Conservation (phyloP, 2,797 vertebrate species). For the Gymnothorax reevesii region DNA sequence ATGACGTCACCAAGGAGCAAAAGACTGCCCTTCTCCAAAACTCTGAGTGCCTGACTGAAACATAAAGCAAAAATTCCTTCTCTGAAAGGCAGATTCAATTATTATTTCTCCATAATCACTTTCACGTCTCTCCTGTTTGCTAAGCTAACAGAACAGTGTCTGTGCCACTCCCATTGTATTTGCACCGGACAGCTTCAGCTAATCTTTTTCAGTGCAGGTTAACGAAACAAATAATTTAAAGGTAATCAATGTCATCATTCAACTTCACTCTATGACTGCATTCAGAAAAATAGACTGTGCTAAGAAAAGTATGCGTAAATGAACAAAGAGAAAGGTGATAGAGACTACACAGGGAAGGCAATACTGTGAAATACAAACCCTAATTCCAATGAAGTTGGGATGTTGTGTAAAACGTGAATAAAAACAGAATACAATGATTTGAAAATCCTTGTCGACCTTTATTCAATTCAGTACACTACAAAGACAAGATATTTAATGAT, state of each 20-base stretch:
- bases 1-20: background rate
- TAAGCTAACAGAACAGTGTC: background rate
- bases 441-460: too few species aligned
- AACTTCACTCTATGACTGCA: background rate
- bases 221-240: slow-evolving; percentile 12
- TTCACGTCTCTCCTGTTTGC: background rate
- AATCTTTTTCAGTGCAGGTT: background rate
- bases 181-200: background rate
- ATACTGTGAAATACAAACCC: background rate
- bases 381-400: too few species aligned
- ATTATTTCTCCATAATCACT: background rate
- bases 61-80: background rate
- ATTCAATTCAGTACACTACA: too few species aligned
- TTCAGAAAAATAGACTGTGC: background rate
- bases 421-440: too few species aligned
- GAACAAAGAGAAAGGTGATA: background rate
- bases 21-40: background rate
- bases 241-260: slow-evolving; percentile 4
- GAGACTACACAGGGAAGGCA: background rate
- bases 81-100: background rate
- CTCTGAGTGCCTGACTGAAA: background rate
- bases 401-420: too few species aligned
- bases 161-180: background rate
- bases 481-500: too few species aligned
- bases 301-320: background rate